A percentile compares a stretch with the other conserved stretches of the same genome.
phyloP scores from a whole-genome alignment of 2,888 invertebrate genomes.

The Sphaerophoria rueppellii region DNA sequence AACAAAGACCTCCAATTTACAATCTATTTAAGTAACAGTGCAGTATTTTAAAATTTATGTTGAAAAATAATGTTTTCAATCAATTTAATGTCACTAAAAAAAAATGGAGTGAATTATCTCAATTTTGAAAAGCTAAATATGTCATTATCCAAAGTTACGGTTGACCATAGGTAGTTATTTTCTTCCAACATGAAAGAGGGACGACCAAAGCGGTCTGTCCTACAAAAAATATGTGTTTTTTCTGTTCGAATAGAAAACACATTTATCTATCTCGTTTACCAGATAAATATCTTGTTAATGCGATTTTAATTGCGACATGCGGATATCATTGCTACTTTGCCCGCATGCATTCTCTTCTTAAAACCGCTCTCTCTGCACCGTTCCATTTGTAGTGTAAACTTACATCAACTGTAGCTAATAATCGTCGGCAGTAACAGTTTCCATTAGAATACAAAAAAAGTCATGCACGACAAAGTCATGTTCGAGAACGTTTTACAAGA shows the following conservation, averaged over 20 bases:
- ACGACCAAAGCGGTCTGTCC: conserved; percentile 18
- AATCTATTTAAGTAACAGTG: too few species aligned
- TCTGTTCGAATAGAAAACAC: conserved; percentile 26
- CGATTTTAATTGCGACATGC: conserved; percentile 76
- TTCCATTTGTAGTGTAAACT: conserved; percentile 37
- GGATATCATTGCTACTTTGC: conserved; percentile 55
- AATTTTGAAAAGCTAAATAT: conserved; percentile 58
- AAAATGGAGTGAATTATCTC: conserved; percentile 44
- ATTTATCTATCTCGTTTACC: conserved; percentile 67
- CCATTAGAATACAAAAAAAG: conserved; percentile 17
- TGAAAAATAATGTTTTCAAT: conserved; percentile 7
- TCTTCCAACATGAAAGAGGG: conserved; percentile 20
- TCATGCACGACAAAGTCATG: conserved; percentile 17
- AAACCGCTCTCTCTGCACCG: conserved; percentile 48
- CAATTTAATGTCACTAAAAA: conserved; percentile 65
- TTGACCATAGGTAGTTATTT: conserved; percentile 15
- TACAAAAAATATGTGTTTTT: background rate
- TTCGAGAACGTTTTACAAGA: background rate
- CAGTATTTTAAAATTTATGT: too few species aligned
- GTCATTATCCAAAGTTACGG: conserved; percentile 59
- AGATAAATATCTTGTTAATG: conserved; percentile 76
- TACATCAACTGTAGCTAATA: background rate
- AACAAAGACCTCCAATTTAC: too few species aligned
- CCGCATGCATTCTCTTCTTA: conserved; percentile 42
- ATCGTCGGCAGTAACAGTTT: conserved; percentile 24